phyloP scores from a whole-genome alignment of 2,888 invertebrate genomes.

The Eilema depressum region DNA sequence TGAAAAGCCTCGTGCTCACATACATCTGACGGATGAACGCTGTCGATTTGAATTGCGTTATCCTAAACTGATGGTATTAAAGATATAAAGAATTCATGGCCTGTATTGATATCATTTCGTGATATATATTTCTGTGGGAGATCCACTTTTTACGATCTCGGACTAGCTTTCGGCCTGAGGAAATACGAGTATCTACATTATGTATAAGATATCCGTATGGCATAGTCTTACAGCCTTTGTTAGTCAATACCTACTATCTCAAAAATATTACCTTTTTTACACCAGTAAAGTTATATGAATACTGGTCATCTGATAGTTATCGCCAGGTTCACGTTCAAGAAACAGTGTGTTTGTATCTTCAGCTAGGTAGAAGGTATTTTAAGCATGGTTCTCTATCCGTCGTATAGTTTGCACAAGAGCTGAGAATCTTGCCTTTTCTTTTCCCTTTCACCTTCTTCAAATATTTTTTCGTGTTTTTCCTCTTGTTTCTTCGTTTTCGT shows the following conservation, averaged over 20 bases:
- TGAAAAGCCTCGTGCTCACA: slow-evolving; percentile 8
- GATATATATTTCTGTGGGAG: background rate
- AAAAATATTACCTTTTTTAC: background rate
- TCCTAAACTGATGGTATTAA: slow-evolving; percentile 18
- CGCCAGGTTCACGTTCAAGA: background rate
- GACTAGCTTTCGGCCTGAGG: background rate
- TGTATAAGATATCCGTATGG: background rate
- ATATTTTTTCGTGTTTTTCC: too few species aligned
- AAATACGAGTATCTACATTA: background rate
- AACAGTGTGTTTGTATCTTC: background rate
- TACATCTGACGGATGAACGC: slow-evolving; percentile 16
- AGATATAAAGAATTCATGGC: slow-evolving; percentile 17
- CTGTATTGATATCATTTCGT: slow-evolving; percentile 15
- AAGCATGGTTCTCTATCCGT: too few species aligned
- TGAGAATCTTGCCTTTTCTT: too few species aligned
- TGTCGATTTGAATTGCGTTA: slow-evolving; percentile 17
- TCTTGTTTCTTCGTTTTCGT: too few species aligned
- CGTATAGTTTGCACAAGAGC: too few species aligned
- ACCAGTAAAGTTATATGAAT: background rate
- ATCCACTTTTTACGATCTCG: slow-evolving; percentile 6
- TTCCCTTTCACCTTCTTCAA: too few species aligned
- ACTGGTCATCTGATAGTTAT: too few species aligned
- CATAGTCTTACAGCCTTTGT: background rate
- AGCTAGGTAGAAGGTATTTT: background rate
- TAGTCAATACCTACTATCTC: background rate